These are phyloP conservation scores for Neodiprion pinetum DNA, from an alignment of 1,140 invertebrate species.

Conservation along the genomic window DNA sequence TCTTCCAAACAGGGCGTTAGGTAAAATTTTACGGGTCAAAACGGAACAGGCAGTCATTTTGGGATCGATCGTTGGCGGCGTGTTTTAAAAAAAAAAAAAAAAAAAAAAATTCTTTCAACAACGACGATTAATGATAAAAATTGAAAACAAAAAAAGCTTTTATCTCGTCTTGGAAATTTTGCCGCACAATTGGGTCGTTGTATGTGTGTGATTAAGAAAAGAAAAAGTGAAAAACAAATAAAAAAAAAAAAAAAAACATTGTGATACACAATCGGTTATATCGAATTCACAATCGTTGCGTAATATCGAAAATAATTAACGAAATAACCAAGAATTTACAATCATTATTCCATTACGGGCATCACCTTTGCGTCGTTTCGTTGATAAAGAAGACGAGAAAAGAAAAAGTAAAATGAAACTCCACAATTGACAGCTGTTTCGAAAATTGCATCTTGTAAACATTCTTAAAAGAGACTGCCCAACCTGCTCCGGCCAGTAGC, in stretches of 20 bases:
- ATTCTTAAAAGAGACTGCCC: conserved; percentile 9
- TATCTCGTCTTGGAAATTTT: no score
- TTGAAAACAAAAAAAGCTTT: neutral
- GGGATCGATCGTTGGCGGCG: neutral
- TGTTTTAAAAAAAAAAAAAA: neutral
- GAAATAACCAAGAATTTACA: no score
- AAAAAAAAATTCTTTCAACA: neutral
- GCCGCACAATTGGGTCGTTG: neutral
- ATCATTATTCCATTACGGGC: no score
- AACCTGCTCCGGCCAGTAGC: conserved; percentile 11
- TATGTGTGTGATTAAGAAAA: neutral
- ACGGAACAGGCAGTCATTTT: conserved; percentile 1
- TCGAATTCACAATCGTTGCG: no score
- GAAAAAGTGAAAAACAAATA: neutral
- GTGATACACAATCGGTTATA: neutral
- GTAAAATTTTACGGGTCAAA: neutral
- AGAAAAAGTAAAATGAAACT: no score
- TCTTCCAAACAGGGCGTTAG: neutral
- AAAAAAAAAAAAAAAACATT: neutral
- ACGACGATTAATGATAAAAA: neutral
- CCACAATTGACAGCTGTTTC: no score
- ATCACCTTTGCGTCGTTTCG: no score
- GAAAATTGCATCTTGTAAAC: neutral
- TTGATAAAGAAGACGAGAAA: no score
- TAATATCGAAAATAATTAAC: no score